Evolutionary conservation across 2,113 vertebrate genomes (phyloP), one percentile per base, ranked within the genome.

Genomic region (Noturus placidus): DNA sequence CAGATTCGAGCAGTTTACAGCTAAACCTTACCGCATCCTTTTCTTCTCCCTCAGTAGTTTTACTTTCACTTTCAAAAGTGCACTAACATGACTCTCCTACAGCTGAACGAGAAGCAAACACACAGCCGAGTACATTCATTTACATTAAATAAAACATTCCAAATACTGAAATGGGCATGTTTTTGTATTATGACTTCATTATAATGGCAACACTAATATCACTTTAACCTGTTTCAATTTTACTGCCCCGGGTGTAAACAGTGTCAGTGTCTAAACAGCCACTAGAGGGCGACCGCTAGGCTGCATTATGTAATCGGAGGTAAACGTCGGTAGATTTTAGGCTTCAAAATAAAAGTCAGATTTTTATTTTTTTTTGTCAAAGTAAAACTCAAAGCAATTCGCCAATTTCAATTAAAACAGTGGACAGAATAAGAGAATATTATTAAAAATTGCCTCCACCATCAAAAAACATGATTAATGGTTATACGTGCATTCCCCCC

Each of bases 21-120:
- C 6, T 0, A 50, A 0, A 27, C n/a, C n/a, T 59, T n/a, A 30
- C 5, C 11, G 6, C 46, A 22, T 57, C 52, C 19, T n/a, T 54
- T 59, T 46, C 59, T 70, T 7, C 14, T 42, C 54, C 8, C 19
- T 2, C 65, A 46, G 65, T 13, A 42, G 30, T 82, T 89, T 87
- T 80, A 59, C 77, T 89, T 89, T 89, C 89, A 50, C 77, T 56
- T 83, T 87, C 50, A 57, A 9, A 6, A 27, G 27, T n/a, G 57
- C 33, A 33, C 11, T 5, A 22, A 61, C n/a, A 2, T 13, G 7
- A 59, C 25, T 57, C n/a, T 1, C 14, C 17, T 9, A 54, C 50
- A 78, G 27, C 17, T 33, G 17, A 35, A 35, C n/a, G 9, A 59
- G 13, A 4, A 33, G 9, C 52, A 57, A 30, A 84, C n/a, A 56